Evolutionary conservation across 2,113 vertebrate species (phyloP).

Genomic region (Okapia johnstoni): DNA sequence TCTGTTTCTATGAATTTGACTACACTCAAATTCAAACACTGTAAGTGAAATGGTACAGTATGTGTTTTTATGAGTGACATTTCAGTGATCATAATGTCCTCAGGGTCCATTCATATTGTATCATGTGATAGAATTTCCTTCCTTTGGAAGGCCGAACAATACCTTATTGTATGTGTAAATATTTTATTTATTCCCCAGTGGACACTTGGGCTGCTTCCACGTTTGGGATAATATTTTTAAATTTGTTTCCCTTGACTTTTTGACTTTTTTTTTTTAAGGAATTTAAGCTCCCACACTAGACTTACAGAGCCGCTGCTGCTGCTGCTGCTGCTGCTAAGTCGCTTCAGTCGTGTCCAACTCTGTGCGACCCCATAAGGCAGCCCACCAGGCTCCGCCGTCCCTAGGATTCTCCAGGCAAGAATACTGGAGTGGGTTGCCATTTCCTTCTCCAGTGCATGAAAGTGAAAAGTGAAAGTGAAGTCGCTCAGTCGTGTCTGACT

Average conservation of each 20-base stretch:
- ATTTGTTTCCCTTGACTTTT: background rate
- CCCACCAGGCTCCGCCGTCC: too few species aligned
- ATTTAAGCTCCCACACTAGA: background rate
- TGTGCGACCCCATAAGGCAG: too few species aligned
- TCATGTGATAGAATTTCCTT: background rate
- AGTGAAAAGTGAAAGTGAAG: too few species aligned
- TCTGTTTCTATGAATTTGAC: background rate
- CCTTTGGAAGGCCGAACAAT: background rate
- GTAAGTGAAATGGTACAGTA: background rate
- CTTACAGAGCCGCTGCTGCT: background rate
- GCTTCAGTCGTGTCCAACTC: too few species aligned
- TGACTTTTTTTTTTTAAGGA: background rate
- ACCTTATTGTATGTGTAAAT: background rate
- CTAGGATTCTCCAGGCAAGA: too few species aligned
- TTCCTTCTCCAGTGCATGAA: too few species aligned
- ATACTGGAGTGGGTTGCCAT: too few species aligned
- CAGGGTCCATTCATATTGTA: background rate
- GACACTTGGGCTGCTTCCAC: background rate
- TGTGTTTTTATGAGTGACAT: background rate
- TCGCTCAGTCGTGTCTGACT: too few species aligned
- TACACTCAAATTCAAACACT: background rate
- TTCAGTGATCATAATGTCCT: background rate
- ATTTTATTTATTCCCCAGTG: background rate
- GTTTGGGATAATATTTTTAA: background rate
- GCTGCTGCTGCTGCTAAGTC: too few species aligned